Percentiles rank a stretch among this genome's conserved stretches.
These are phyloP conservation scores for Macrophya annulata DNA, from an alignment of 2,888 invertebrate species.

Conservation along the genomic window DNA sequence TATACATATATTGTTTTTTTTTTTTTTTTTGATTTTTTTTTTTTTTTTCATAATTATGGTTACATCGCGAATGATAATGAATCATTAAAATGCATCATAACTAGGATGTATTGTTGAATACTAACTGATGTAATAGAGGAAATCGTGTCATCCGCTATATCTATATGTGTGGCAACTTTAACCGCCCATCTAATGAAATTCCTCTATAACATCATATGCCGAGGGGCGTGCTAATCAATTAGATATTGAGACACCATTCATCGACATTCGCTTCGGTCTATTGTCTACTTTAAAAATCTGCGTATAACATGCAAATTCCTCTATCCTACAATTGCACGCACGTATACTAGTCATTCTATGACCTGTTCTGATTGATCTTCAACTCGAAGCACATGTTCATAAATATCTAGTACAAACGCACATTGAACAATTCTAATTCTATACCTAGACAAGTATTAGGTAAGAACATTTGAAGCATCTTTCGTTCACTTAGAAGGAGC, in stretches of 20 bases:
- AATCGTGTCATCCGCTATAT: slow-evolving; percentile 34
- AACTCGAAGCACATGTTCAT: too few species aligned
- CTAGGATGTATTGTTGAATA: slow-evolving; percentile 24
- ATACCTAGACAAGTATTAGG: background rate
- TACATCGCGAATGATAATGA: background rate
- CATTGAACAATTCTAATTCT: background rate
- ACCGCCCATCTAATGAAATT: slow-evolving; percentile 53
- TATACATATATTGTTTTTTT: too few species aligned
- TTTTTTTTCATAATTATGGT: background rate
- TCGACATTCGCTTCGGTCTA: slow-evolving; percentile 50
- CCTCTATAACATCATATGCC: slow-evolving; percentile 31
- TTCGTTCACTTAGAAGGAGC: background rate
- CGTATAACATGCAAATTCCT: slow-evolving; percentile 39
- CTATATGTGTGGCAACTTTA: slow-evolving; percentile 31
- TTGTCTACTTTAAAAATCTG: slow-evolving; percentile 43
- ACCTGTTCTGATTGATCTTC: slow-evolving; percentile 33
- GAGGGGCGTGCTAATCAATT: slow-evolving; percentile 51
- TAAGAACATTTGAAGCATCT: background rate
- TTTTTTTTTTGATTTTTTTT: too few species aligned
- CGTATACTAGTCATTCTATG: background rate
- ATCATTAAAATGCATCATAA: slow-evolving; percentile 24
- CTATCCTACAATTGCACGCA: background rate
- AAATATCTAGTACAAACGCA: background rate
- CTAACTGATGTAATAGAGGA: slow-evolving; percentile 22
- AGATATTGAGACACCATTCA: slow-evolving; percentile 50